Base-by-base conservation (phyloP, 2,888 invertebrate genomes). In the Ariolimax columbianus region DNA sequence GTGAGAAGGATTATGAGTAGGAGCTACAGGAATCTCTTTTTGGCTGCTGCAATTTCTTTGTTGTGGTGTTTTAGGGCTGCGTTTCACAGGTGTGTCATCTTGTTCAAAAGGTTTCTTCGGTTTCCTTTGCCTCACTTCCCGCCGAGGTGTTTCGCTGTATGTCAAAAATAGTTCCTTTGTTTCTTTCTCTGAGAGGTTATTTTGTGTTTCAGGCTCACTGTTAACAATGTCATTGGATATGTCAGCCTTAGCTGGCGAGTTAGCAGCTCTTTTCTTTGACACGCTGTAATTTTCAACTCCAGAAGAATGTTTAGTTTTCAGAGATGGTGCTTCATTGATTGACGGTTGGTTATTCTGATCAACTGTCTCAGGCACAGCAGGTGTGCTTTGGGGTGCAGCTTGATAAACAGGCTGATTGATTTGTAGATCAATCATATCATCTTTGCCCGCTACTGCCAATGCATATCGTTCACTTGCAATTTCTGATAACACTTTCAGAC, bases 101-200 rank as follows among this genome's bases (percentile, higher is more conserved):
- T 84, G 84, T 40, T 84, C 84, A 84, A 84, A 84, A 26, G 84
- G 84, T 73, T 73, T 79, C 40, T 84, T 84, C 4, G 84, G 84
- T 47, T 84, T 84, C 30, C 84, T 79, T 70, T 84, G 78, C 26
- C 84, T 70, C 33, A 79, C 79, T 43, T 84, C 79, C 63, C 84
- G 33, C 9, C 72, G 33, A 23, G 84, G 79, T 55, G 51, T 70
- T 47, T 83, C 78, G 51, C 47, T 66, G 33, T 17, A n/a, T n/a
- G 51, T n/a, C 17, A 38, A 14, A 43, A 23, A 23, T 11, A 38
- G 14, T 1, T 36, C 33, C 55, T 75, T 82, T 14, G 59, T 38
- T 38, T 40, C 73, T 30, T 55, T 43, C 17, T 59, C 75, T 23
- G 4, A 19, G 17, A 43, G 11, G 30, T 63, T 66, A 40, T 14